A percentile compares a stretch with the other conserved stretches of the same genome.
These are phyloP conservation scores for Lagodon rhomboides DNA, from an alignment of 2,797 vertebrate genomes.

Conservation along the genomic window DNA sequence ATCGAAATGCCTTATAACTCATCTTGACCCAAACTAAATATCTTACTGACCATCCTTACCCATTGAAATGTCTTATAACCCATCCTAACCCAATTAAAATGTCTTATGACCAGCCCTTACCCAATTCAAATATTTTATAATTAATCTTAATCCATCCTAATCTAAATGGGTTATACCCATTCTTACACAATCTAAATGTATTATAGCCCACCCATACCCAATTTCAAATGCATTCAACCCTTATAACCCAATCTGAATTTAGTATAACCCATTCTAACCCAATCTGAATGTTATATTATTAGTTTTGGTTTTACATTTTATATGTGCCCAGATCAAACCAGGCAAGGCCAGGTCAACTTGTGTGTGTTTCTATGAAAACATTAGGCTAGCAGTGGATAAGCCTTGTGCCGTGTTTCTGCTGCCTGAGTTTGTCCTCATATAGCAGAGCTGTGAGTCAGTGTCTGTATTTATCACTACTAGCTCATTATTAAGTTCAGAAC, in stretches of 20 bases:
- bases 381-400: slow-evolving; percentile 36
- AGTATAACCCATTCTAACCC: too few species aligned
- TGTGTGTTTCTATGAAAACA: slow-evolving; percentile 9
- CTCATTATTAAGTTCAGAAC: slow-evolving; percentile 45
- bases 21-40: not conserved
- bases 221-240: not conserved
- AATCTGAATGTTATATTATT: too few species aligned
- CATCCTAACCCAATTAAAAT: not conserved
- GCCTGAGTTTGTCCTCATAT: slow-evolving; percentile 47
- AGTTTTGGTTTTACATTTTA: not conserved
- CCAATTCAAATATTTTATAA: not conserved
- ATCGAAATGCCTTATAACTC: too few species aligned
- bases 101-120: too few species aligned
- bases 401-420: slow-evolving; percentile 22
- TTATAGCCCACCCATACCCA: not conserved
- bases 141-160: too few species aligned
- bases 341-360: not conserved
- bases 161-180: too few species aligned
- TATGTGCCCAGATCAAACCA: not conserved
- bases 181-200: too few species aligned
- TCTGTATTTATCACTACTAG: slow-evolving; percentile 50
- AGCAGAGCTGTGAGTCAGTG: slow-evolving; percentile 55
- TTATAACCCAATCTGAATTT: not conserved
- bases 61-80: not conserved
- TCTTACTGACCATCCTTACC: too few species aligned